Base-by-base conservation (phyloP, 2,888 invertebrate genomes). In the Nudaria mundana region DNA sequence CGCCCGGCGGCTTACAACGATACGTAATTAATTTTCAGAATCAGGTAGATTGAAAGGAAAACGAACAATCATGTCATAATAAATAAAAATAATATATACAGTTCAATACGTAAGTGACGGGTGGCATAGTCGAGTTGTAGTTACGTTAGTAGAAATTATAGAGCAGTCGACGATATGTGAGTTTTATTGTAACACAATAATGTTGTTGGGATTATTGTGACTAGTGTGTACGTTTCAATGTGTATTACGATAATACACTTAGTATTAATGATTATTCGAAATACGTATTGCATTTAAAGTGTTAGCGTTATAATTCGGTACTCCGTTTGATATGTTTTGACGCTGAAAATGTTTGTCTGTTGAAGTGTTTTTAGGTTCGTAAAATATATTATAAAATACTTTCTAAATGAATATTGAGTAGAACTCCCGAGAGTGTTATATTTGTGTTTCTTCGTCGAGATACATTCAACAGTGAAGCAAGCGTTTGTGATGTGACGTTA, bases 251-350 rank as follows among this genome's bases (percentile, higher is more conserved):
- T 71, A 68, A 63, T 71, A 68, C 61, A 71, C 49, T 67, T 76
- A 77, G 71, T 56, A 48, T 70, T 77, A 81, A 73, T 64, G 52
- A 66, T 63, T 66, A 69, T 62, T 61, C 50, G 43, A 61, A 68
- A 67, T 67, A 54, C 66, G 66, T 76, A 77, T 69, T 81, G 84
- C 83, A 84, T 85, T 84, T 83, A 81, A 83, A 74, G 70, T 80
- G 67, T 74, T 71, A 63, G 65, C 60, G 66, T 75, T 59, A 66
- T 76, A 76, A 69, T 46, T 55, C 55, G 57, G 58, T 66, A 64
- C 35, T 44, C 56, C 44, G 60, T 60, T 56, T 40, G 37, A 23
- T 56, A 41, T 60, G 44, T 49, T 60, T 60, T 49, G 49, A 43
- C 52, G 43, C 41, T 56, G 47, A 60, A 56, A 45, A 47, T 60